Conservation (phyloP, 2,888 invertebrate genomes). For the Eupeodes latifasciatus region DNA sequence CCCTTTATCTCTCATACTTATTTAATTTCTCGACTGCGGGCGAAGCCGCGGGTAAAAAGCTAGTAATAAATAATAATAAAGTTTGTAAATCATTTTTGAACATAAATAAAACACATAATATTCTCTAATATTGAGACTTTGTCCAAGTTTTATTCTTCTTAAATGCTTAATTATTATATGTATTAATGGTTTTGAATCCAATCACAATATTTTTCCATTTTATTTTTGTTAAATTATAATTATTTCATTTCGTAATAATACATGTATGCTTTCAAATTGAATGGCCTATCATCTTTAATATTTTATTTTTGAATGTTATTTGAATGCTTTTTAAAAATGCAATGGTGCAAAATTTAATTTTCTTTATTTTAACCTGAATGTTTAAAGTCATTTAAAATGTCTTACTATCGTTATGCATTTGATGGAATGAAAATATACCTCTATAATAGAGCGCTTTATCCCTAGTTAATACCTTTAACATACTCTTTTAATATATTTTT, state of each 20-base stretch:
- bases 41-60: too few relatives aligned
- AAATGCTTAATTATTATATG: conserved; percentile 68
- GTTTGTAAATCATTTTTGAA: neutral
- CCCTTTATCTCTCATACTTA: too few relatives aligned
- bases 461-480: too few relatives aligned
- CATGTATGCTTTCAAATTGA: neutral
- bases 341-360: neutral
- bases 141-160: conserved; percentile 68
- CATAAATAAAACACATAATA: conserved; percentile 7
- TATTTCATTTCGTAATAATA: conserved; percentile 32
- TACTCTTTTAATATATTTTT: too few relatives aligned
- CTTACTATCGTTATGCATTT: too few relatives aligned
- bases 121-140: conserved; percentile 52
- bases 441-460: too few relatives aligned
- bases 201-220: conserved; percentile 67
- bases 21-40: too few relatives aligned
- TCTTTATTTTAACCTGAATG: neutral
- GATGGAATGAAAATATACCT: too few relatives aligned
- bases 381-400: too few relatives aligned
- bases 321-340: neutral
- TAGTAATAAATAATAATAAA: too few relatives aligned
- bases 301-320: neutral
- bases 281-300: neutral
- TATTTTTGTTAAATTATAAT: conserved; percentile 37
- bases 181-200: conserved; percentile 71